Conservation (phyloP, 2,888 invertebrate genomes). For the Harpagoxenus sublaevis region DNA sequence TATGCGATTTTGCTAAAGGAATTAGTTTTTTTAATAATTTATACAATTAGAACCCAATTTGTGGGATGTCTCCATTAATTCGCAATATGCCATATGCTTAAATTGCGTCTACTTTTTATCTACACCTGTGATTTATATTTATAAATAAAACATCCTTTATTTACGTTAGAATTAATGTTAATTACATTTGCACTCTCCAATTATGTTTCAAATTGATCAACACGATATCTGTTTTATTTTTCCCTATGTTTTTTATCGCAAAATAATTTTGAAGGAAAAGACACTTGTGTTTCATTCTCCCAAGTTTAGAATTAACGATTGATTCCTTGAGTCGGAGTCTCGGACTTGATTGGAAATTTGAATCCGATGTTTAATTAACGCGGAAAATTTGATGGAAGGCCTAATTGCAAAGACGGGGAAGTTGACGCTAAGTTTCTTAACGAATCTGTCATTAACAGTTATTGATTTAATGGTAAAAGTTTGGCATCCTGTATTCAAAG, state of each 20-base stretch:
- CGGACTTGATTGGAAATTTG: conserved; percentile 36
- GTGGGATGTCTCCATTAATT: background rate
- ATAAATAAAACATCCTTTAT: background rate
- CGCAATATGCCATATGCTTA: background rate
- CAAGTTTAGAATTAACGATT: conserved; percentile 2
- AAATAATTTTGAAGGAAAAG: background rate
- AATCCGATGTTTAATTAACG: conserved; percentile 36
- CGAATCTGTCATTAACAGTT: conserved; percentile 37
- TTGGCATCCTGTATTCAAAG: background rate
- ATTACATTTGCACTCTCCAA: background rate
- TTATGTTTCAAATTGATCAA: background rate
- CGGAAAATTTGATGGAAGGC: conserved; percentile 27
- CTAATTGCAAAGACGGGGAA: conserved; percentile 33
- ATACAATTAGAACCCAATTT: background rate
- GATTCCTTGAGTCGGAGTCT: background rate
- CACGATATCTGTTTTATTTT: background rate
- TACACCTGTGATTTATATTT: background rate
- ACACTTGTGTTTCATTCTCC: background rate
- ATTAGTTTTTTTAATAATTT: conserved; percentile 28
- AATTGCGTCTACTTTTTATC: background rate
- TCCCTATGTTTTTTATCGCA: background rate
- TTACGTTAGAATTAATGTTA: background rate
- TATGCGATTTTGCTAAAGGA: background rate
- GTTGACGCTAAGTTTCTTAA: conserved; percentile 27
- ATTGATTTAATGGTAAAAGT: conserved; percentile 7